Evolutionary conservation across 2,888 invertebrate genomes (phyloP).

Genomic region (Eristalis arbustorum): DNA sequence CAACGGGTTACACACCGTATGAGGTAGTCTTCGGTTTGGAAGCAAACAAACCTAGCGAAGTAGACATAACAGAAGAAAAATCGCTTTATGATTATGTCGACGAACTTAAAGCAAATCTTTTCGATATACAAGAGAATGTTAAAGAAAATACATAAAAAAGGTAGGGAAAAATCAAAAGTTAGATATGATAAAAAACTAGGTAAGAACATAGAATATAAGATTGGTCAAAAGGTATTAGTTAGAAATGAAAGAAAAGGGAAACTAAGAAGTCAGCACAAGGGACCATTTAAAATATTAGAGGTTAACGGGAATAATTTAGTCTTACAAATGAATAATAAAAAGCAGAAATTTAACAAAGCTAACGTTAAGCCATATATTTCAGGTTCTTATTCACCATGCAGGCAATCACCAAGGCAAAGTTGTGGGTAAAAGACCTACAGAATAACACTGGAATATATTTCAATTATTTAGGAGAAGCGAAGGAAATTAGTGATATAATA

Average conservation of each 20-base stretch:
- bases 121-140: neutral
- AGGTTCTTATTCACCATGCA: neutral
- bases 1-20: too few relatives aligned
- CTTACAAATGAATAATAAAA: neutral
- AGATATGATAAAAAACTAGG: conserved; percentile 2
- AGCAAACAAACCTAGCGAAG: too few relatives aligned
- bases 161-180: neutral
- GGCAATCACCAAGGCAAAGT: too few relatives aligned
- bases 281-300: neutral
- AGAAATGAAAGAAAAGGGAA: neutral
- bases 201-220: neutral
- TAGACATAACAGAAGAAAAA: too few relatives aligned
- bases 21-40: too few relatives aligned
- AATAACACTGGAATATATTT: neutral
- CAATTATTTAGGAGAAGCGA: neutral
- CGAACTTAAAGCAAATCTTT: conserved; percentile 6
- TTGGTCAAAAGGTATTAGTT: neutral
- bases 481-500: neutral
- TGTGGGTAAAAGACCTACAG: neutral
- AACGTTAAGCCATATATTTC: neutral
- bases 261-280: neutral
- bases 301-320: too few relatives aligned
- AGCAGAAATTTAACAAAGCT: neutral
- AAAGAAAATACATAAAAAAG: conserved; percentile 1
- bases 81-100: conserved; percentile 12